Conservation (phyloP, 2,113 vertebrate genomes). For the Aleadryas rufinucha region DNA sequence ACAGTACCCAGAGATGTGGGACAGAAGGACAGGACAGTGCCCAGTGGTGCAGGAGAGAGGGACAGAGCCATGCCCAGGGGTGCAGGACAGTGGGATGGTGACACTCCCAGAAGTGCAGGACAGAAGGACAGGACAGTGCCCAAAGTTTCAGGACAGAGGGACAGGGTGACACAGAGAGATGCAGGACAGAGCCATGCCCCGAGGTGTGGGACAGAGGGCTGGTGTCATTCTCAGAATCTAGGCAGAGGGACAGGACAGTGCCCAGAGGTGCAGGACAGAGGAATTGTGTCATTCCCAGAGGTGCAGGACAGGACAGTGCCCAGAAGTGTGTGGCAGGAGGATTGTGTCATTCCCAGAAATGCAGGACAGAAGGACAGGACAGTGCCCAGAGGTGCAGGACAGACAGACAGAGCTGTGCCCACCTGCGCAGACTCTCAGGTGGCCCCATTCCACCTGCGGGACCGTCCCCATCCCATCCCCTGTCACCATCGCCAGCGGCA, state of each 20-base stretch:
- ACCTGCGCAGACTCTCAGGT: neutral
- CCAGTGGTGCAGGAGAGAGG: neutral
- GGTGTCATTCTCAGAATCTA: neutral
- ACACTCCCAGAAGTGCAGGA: neutral
- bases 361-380: neutral
- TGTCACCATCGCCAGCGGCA: constrained; percentile 62
- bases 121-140: neutral
- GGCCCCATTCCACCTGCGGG: neutral
- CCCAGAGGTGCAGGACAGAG: neutral
- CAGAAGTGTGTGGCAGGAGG: too few relatives aligned
- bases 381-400: neutral
- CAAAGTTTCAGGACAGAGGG: neutral
- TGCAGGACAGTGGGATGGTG: neutral
- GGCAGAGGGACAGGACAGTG: neutral
- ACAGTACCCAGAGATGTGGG: neutral
- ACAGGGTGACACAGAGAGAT: neutral
- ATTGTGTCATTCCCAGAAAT: rapidly evolving
- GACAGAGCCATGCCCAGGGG: too few relatives aligned
- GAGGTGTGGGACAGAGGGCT: neutral
- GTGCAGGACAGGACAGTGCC: too few relatives aligned
- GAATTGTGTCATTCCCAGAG: neutral
- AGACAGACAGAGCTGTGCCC: neutral
- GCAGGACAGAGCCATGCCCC: neutral
- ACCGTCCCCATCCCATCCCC: neutral
- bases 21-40: neutral